These are phyloP conservation scores for Gerris lacustris DNA, from an alignment of 2,888 invertebrate species.

Conservation along the genomic window DNA sequence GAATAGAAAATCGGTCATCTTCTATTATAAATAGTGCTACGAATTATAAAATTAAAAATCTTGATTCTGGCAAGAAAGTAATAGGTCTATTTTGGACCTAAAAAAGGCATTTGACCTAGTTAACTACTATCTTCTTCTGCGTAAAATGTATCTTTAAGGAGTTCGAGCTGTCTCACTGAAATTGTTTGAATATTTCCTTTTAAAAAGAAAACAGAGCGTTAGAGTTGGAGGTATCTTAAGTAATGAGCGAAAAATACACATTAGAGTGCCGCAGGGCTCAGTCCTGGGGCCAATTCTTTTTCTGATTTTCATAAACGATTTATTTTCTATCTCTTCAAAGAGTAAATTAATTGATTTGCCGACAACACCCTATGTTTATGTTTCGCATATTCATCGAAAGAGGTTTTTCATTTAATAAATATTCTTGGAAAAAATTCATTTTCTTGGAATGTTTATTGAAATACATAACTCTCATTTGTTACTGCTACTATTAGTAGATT, in stretches of 20 bases:
- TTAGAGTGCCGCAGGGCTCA: constrained; percentile 14
- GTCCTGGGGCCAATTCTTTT: constrained; percentile 14
- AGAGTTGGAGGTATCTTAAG: constrained; percentile 5
- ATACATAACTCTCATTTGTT: no score
- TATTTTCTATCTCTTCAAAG: constrained; percentile 3
- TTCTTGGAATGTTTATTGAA: no score
- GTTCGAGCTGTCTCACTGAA: constrained; percentile 6
- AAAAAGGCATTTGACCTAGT: constrained; percentile 20
- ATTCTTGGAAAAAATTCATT: no score
- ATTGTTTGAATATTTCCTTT: constrained; percentile 17
- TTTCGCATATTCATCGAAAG: constrained; percentile 10
- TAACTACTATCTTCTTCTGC: constrained; percentile 8
- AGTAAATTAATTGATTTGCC: constrained; percentile 14
- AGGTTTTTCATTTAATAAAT: constrained; percentile 7
- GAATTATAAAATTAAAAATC: neutral
- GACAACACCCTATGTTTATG: constrained; percentile 12
- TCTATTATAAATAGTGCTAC: constrained; percentile 4
- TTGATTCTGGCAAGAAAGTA: neutral
- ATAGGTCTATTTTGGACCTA: constrained; percentile 15
- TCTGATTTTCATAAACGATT: constrained; percentile 16
- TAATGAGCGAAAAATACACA: constrained; percentile 7
- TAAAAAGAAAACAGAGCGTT: constrained; percentile 16
- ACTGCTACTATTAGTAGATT: no score
- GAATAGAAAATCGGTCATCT: constrained; percentile 16
- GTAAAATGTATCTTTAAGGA: constrained; percentile 15